Conservation (phyloP, 2,888 invertebrate species). For the Baccha elongata region DNA sequence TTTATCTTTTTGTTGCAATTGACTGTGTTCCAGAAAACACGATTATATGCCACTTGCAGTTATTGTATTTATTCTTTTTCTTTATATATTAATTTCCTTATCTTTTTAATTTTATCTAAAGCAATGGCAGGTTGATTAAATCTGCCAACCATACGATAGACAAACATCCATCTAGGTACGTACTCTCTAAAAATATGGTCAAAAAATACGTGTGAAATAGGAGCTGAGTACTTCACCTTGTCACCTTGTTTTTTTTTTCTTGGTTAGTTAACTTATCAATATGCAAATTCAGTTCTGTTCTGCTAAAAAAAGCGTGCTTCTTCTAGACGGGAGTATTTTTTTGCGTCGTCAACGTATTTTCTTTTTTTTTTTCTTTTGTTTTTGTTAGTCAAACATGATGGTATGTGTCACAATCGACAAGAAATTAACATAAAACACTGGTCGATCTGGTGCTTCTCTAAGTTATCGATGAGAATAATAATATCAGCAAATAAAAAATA, state of each 20-base stretch:
- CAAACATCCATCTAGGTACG: not conserved
- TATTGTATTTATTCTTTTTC: constrained; percentile 2
- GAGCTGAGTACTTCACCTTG: constrained; percentile 24
- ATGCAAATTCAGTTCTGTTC: constrained; percentile 52
- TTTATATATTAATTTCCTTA: not conserved
- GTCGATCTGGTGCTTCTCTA: not conserved
- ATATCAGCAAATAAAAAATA: constrained; percentile 29
- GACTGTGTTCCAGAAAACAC: constrained; percentile 3
- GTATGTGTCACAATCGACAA: constrained; percentile 48
- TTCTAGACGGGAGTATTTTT: constrained; percentile 34
- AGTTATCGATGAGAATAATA: constrained; percentile 6
- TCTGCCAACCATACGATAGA: constrained; percentile 4
- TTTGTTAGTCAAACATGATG: not conserved
- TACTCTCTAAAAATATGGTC: constrained; percentile 17
- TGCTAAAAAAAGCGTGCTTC: constrained; percentile 9
- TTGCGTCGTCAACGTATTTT: constrained; percentile 48
- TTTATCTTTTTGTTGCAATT: not conserved
- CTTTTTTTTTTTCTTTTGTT: not conserved
- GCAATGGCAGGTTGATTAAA: constrained; percentile 8
- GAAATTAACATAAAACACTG: constrained; percentile 50
- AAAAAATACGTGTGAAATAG: constrained; percentile 41
- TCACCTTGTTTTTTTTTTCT: constrained; percentile 38
- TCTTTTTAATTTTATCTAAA: constrained; percentile 5
- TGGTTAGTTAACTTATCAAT: constrained; percentile 59
- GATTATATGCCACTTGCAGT: not conserved